Percentiles rank a stretch among this genome's conserved stretches.
phyloP scores from a whole-genome alignment of 2,797 vertebrate genomes.

The Chaetophractus vellerosus region DNA sequence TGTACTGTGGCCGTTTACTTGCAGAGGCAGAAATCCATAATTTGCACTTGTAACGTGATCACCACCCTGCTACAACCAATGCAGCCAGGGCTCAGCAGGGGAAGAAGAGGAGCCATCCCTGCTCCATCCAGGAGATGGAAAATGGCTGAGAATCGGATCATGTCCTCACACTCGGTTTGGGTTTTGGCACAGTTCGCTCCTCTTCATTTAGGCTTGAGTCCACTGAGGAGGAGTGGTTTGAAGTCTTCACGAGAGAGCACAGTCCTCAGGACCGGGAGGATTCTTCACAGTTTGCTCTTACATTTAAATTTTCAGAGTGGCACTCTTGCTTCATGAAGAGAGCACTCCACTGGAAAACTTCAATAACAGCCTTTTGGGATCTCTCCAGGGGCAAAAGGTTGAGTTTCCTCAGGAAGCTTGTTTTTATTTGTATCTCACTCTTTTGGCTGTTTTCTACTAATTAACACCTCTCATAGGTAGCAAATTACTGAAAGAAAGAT shows the following conservation, averaged over 20 bases:
- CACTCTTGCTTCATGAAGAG: slow-evolving; percentile 26
- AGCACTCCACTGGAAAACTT: slow-evolving; percentile 50
- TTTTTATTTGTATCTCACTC: slow-evolving; percentile 37
- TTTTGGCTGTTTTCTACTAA: slow-evolving; percentile 34
- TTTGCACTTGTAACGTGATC: background rate
- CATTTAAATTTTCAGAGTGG: slow-evolving; percentile 25
- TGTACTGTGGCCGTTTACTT: slow-evolving; percentile 48
- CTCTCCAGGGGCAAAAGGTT: slow-evolving; percentile 47
- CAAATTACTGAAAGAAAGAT: background rate
- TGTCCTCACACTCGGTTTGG: background rate
- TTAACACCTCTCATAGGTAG: background rate
- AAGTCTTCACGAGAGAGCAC: background rate
- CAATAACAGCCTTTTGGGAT: slow-evolving; percentile 22
- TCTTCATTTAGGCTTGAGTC: slow-evolving; percentile 49
- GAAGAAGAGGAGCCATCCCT: background rate
- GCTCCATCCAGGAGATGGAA: background rate
- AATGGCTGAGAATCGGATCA: background rate
- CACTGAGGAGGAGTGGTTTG: background rate
- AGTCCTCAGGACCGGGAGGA: background rate
- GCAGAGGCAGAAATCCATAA: slow-evolving; percentile 40
- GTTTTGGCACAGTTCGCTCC: slow-evolving; percentile 24
- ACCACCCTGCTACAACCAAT: background rate
- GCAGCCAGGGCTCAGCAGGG: background rate
- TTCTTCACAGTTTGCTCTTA: slow-evolving; percentile 55
- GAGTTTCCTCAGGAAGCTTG: slow-evolving; percentile 36